Percentiles rank a stretch among this genome's conserved stretches.
Conservation (phyloP, 2,888 invertebrate species). For the Ophion ventricosus region DNA sequence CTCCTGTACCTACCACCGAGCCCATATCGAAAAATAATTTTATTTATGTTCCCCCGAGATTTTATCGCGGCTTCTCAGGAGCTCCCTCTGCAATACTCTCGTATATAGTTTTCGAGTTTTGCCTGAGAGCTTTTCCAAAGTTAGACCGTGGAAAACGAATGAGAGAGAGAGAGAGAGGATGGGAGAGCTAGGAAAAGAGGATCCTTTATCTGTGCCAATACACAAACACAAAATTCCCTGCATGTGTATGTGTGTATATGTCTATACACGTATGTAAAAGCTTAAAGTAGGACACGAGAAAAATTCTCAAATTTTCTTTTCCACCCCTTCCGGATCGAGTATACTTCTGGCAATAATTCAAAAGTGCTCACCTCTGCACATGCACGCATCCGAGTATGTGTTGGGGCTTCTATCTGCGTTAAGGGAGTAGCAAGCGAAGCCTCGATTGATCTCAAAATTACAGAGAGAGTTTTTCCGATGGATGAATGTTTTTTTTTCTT, state of each 20-base stretch:
- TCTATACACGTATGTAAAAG: neutral
- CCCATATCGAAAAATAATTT: conserved; percentile 68
- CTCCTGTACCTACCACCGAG: conserved; percentile 40
- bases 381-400: neutral
- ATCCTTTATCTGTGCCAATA: conserved; percentile 10
- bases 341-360: conserved; percentile 53
- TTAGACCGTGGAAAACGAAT: conserved; percentile 38
- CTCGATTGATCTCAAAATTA: conserved; percentile 57
- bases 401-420: neutral
- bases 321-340: conserved; percentile 19
- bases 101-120: conserved; percentile 22
- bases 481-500: neutral
- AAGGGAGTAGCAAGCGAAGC: conserved; percentile 3
- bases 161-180: neutral
- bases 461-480: conserved; percentile 43
- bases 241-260: neutral
- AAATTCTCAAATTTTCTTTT: conserved; percentile 34
- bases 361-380: conserved; percentile 33
- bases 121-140: conserved; percentile 55
- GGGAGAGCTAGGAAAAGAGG: conserved; percentile 32
- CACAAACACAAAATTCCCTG: neutral
- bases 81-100: conserved; percentile 17
- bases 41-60: conserved; percentile 61
- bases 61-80: conserved; percentile 11
- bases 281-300: conserved; percentile 44